Evolutionary conservation across 2,113 vertebrate genomes (phyloP).

Genomic region (Megaceryle torquata): DNA sequence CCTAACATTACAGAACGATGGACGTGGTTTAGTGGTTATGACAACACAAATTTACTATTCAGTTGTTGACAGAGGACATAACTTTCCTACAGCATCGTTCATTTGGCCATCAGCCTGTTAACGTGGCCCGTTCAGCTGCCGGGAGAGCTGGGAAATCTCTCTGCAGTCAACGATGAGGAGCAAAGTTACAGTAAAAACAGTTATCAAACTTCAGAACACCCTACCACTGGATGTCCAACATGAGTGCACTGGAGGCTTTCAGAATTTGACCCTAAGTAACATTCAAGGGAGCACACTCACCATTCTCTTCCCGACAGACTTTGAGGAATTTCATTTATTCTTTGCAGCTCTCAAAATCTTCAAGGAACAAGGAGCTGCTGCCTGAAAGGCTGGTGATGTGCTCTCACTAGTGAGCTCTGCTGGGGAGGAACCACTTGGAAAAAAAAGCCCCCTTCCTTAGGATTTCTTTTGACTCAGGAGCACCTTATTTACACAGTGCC

Average conservation of each 20-base stretch:
- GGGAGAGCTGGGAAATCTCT: not conserved
- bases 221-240: not conserved
- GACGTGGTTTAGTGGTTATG: too few species aligned
- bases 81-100: not conserved
- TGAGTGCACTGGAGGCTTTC: not conserved
- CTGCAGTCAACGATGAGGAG: not conserved
- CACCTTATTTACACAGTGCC: not conserved
- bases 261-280: too few species aligned
- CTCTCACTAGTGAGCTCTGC: not conserved
- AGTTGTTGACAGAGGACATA: not conserved
- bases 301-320: not conserved
- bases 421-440: not conserved
- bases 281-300: not conserved
- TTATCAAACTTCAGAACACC: not conserved
- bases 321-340: not conserved
- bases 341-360: not conserved
- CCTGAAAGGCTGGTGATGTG: fast-evolving
- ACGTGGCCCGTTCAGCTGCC: not conserved
- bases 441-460: not conserved
- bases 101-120: not conserved
- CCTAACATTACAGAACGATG: too few species aligned
- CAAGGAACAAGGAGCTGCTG: not conserved
- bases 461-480: not conserved
- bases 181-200: not conserved
- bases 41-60: not conserved